Evolutionary conservation across 2,113 vertebrate genomes (phyloP).

Genomic region (Galbula dea): DNA sequence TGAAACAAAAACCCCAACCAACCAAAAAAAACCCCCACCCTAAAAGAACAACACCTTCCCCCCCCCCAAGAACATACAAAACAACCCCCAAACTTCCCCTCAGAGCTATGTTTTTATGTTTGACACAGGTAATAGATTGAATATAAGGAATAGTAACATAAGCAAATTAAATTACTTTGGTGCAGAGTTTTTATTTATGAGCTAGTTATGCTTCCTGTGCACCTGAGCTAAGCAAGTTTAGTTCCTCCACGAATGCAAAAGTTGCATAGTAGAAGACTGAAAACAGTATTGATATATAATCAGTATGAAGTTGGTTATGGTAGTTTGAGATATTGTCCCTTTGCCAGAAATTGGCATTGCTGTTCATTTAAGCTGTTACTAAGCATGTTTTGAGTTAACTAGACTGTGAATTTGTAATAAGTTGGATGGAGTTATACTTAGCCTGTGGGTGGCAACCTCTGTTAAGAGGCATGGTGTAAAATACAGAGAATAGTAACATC

Average conservation of each 20-base stretch:
- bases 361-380: neutral
- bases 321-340: neutral
- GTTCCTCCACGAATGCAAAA: neutral
- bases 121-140: neutral
- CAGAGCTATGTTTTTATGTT: neutral
- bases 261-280: neutral
- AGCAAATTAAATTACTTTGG: neutral
- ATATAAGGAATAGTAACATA: neutral
- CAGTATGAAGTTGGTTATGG: neutral
- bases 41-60: too few relatives aligned
- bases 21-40: too few relatives aligned
- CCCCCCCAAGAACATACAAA: too few relatives aligned
- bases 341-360: neutral
- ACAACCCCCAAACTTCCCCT: neutral
- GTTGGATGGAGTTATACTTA: constrained; percentile 39
- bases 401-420: constrained; percentile 28
- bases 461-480: neutral
- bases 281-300: neutral
- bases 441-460: constrained; percentile 42
- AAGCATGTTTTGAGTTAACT: constrained; percentile 12
- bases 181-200: neutral
- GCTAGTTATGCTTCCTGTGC: neutral
- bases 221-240: neutral
- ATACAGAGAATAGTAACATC: neutral
- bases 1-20: too few relatives aligned